Conservation (phyloP, 2,797 vertebrate genomes). For the Sphenodon punctatus region DNA sequence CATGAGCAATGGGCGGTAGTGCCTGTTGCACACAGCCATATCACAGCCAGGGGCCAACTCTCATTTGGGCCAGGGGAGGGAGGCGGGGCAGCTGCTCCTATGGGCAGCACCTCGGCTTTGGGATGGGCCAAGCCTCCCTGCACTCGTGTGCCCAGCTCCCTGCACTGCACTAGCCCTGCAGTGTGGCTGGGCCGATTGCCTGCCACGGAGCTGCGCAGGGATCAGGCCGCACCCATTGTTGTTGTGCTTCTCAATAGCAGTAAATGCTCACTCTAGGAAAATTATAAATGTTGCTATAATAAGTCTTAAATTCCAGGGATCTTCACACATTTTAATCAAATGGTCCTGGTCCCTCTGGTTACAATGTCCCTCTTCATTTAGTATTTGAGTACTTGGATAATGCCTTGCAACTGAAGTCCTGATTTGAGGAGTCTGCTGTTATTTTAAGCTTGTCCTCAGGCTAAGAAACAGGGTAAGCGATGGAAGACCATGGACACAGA, state of each 20-base stretch:
- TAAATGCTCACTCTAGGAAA: neutral
- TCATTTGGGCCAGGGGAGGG: no score
- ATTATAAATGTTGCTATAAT: neutral
- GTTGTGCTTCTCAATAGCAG: neutral
- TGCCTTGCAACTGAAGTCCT: neutral
- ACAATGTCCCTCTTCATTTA: neutral
- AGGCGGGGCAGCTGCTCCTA: no score
- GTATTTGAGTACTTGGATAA: neutral
- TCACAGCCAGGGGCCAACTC: no score
- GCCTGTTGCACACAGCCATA: no score
- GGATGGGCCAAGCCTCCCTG: no score
- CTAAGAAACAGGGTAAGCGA: neutral
- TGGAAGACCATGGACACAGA: neutral
- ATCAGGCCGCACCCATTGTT: no score
- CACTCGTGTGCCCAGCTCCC: no score
- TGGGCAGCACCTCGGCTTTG: no score
- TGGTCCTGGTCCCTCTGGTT: rapidly evolving
- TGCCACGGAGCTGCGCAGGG: no score
- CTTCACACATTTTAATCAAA: neutral
- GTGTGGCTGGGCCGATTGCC: no score
- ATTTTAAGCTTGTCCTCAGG: neutral
- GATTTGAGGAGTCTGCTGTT: neutral
- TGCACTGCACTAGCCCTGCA: no score
- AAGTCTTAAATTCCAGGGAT: neutral
- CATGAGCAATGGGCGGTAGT: no score